Conservation (phyloP, 2,113 vertebrate species). For the Canis aureus region DNA sequence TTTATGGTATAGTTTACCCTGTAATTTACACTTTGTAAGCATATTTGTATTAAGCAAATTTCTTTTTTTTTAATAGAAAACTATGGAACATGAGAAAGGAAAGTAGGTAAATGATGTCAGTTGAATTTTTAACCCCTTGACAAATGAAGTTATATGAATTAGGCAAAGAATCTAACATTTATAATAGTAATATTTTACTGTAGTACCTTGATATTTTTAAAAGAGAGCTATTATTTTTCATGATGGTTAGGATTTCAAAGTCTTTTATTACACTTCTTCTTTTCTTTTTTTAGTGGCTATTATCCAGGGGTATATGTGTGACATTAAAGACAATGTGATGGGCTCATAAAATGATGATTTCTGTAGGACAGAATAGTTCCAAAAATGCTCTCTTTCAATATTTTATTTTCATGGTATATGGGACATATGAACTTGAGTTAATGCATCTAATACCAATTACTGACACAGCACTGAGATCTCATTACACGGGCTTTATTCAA, state of each 20-base stretch:
- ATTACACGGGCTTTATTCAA: neutral
- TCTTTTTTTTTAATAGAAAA: constrained; percentile 11
- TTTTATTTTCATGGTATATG: neutral
- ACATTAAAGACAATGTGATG: neutral
- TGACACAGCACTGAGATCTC: neutral
- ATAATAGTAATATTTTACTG: neutral
- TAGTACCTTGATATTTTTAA: neutral
- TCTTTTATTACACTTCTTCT: neutral
- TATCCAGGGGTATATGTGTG: neutral
- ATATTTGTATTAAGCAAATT: neutral
- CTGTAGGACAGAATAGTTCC: neutral
- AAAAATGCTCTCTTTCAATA: neutral
- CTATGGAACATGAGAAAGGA: neutral
- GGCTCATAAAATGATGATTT: neutral
- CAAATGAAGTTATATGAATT: neutral
- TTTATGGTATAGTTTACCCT: constrained; percentile 8
- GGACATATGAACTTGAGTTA: neutral
- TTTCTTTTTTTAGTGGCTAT: neutral
- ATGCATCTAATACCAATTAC: neutral
- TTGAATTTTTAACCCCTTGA: constrained; percentile 7
- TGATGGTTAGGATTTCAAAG: neutral
- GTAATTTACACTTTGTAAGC: neutral
- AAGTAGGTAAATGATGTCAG: neutral
- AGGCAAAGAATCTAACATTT: constrained; percentile 5
- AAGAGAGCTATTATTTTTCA: constrained; percentile 17